Percentiles rank a stretch among this genome's conserved stretches.
Evolutionary conservation across 37 sponge, comb jelly and placozoan species (phyloP).

Genomic region (Corticium candelabrum): DNA sequence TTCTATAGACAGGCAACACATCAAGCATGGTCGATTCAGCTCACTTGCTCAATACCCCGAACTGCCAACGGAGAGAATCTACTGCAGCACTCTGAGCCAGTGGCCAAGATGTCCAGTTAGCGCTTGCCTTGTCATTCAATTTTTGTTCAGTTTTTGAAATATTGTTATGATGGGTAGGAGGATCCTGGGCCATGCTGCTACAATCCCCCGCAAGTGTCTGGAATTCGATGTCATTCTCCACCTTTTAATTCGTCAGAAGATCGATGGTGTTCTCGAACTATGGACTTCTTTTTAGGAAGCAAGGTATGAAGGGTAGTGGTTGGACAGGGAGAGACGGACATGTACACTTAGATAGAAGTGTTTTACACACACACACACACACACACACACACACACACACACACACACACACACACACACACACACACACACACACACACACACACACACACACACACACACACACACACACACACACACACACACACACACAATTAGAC

Average conservation of each 20-base stretch:
- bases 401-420: too few species aligned
- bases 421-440: too few species aligned
- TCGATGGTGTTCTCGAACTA: conserved; percentile 16
- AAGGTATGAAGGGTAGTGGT: conserved; percentile 9
- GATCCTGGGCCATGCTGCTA: conserved; percentile 77
- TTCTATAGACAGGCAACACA: conserved; percentile 44
- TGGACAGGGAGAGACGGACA: too few species aligned
- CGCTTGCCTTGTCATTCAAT: background rate
- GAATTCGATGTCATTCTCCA: background rate
- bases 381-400: too few species aligned
- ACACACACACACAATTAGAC: too few species aligned
- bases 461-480: too few species aligned
- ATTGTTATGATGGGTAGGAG: conserved; percentile 25
- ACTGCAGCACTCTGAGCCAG: conserved; percentile 82
- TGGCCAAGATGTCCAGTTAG: conserved; percentile 66
- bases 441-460: too few species aligned
- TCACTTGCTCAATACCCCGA: conserved; percentile 50
- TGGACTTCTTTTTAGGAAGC: conserved; percentile 19
- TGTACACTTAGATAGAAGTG: too few species aligned
- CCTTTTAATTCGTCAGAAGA: conserved; percentile 46
- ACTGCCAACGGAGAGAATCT: conserved; percentile 82
- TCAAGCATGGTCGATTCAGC: conserved; percentile 61
- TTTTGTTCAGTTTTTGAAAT: background rate
- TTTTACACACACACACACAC: background rate
- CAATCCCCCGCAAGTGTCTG: background rate